These are phyloP conservation scores for Drosophila lini DNA, from an alignment of 1,140 invertebrate species.

Conservation along the genomic window DNA sequence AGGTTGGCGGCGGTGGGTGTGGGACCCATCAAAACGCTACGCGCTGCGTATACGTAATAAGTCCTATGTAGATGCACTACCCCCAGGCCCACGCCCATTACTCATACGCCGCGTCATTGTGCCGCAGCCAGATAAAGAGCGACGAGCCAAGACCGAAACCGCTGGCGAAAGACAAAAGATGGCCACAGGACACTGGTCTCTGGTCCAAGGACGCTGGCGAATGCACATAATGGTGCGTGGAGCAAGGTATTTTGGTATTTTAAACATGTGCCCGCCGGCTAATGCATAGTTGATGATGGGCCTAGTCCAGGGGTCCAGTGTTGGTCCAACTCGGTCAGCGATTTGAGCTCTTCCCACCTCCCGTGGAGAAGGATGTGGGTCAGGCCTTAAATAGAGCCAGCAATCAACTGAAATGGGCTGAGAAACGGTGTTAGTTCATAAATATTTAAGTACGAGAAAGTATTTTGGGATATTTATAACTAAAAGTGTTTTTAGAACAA, in stretches of 20 bases:
- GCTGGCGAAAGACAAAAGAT: constrained; percentile 60
- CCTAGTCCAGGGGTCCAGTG: constrained; percentile 52
- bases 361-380: constrained; percentile 1
- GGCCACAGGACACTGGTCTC: constrained; percentile 9
- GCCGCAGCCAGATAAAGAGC: constrained; percentile 70
- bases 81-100: constrained; percentile 52
- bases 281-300: constrained; percentile 81
- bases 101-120: constrained; percentile 80
- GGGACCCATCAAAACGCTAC: constrained; percentile 74
- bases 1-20: neutral
- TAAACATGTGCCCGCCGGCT: constrained; percentile 71
- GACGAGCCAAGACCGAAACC: constrained; percentile 23
- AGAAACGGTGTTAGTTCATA: neutral
- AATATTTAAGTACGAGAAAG: neutral
- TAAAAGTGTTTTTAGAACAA: neutral
- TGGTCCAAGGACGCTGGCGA: constrained; percentile 13
- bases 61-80: constrained; percentile 66
- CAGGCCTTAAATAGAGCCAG: constrained; percentile 8
- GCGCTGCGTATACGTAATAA: constrained; percentile 81
- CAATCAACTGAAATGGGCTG: constrained; percentile 11
- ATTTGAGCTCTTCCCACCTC: constrained; percentile 7
- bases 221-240: constrained; percentile 64
- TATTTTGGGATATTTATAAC: neutral
- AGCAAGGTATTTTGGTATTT: constrained; percentile 76
- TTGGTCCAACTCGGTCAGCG: constrained; percentile 62